phyloP scores from a whole-genome alignment of 2,113 vertebrate species.

The Psophia crepitans region DNA sequence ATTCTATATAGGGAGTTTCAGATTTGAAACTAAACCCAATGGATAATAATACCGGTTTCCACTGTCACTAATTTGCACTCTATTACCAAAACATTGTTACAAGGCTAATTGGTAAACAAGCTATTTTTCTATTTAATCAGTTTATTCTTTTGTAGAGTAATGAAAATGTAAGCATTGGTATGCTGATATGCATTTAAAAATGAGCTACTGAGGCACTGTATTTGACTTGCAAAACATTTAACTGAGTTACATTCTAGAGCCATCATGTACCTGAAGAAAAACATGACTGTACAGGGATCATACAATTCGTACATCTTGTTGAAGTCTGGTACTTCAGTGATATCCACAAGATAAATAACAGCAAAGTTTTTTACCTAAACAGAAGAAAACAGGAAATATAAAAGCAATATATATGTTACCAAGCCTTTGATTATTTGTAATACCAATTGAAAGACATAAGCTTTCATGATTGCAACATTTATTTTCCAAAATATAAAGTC shows the following conservation, averaged over 20 bases:
- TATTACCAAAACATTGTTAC: background rate
- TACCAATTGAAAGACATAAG: background rate
- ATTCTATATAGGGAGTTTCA: background rate
- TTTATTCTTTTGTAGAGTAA: background rate
- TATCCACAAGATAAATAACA: conserved; percentile 97
- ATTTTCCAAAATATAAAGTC: background rate
- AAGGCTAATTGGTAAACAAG: background rate
- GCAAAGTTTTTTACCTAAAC: conserved; percentile 97
- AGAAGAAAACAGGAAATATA: background rate
- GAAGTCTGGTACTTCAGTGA: conserved; percentile 98
- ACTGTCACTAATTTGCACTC: background rate
- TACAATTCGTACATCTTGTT: conserved; percentile 99
- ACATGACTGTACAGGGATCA: conserved; percentile 97
- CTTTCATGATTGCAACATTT: background rate
- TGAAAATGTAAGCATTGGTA: background rate
- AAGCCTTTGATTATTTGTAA: background rate
- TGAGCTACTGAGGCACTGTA: background rate
- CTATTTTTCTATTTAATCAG: background rate
- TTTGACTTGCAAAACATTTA: background rate
- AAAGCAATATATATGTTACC: background rate
- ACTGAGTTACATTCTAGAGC: background rate
- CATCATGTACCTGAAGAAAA: conserved; percentile 91
- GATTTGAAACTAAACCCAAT: background rate
- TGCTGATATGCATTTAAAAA: background rate
- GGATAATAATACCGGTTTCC: background rate